Percentiles rank a stretch among this genome's conserved stretches.
phyloP scores from a whole-genome alignment of 2,113 vertebrate genomes.

The Rhinolophus ferrumequinum region DNA sequence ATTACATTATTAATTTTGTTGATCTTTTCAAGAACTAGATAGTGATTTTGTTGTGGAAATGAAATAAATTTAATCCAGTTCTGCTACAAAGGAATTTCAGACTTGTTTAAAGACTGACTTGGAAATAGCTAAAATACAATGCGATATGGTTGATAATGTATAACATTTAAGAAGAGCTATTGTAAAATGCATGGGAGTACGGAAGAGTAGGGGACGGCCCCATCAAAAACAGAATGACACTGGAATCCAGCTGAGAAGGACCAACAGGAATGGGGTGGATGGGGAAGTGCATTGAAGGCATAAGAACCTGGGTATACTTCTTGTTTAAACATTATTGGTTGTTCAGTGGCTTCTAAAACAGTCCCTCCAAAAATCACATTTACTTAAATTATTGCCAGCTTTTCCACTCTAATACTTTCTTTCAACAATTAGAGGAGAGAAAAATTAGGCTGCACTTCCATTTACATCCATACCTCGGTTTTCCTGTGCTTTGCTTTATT shows the following conservation, averaged over 20 bases:
- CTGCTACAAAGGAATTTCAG: not conserved
- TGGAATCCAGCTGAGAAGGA: not conserved
- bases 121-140: not conserved
- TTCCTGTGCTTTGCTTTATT: not conserved
- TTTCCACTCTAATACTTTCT: slow-evolving; percentile 14
- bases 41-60: not conserved
- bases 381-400: not conserved
- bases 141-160: not conserved
- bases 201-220: not conserved
- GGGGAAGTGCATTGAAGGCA: not conserved
- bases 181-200: not conserved
- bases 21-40: not conserved
- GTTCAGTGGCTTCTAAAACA: not conserved
- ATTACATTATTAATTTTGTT: not conserved
- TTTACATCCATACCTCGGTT: not conserved
- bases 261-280: not conserved
- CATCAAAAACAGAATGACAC: not conserved
- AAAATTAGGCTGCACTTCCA: not conserved
- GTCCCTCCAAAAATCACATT: not conserved
- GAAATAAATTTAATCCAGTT: not conserved
- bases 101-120: not conserved
- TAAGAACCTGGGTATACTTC: not conserved
- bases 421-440: not conserved
- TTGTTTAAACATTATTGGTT: not conserved
- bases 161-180: not conserved